Evolutionary conservation across 35 echinoderm and acorn worm genomes (phyloP), one percentile per base, ranked within the genome.

Genomic region (Patiria miniata): DNA sequence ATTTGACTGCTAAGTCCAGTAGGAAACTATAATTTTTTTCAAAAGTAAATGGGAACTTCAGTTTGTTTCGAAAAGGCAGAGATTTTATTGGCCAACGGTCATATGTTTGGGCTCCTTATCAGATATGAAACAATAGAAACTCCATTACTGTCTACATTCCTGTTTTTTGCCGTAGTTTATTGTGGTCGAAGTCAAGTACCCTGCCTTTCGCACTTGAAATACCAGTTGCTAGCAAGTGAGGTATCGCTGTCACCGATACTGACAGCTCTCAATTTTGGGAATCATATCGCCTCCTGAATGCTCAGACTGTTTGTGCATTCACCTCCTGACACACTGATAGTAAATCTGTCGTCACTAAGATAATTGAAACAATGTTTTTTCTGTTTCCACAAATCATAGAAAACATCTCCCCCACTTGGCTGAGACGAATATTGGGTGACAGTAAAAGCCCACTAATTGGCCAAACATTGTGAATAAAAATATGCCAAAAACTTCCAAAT

Each of bases 291-390:
- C 34, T 73, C n/a, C 23, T 28, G 65, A 73, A 32, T 73, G 7
- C 65, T 73, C 65, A 3, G 15, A 36, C 65, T 73, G 18, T 73
- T 60, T 73, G 65, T 32, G 34, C 65, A 18, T 8, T 30, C 26
- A 73, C 65, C 65, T 30, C 29, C 65, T 73, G 65, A 73, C 65
- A 26, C 14, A 10, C 65, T 8, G 5, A 73, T 73, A 7, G 34
- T 73, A 73, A 73, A 73, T 73, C 65, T 73, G 65, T 73, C 29
- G 29, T 9, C 34, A 34, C 65, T 34, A 5, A 0, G 26, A 36
- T 32, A 73, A 73, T 73, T 73, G 65, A 36, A 73, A 73, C 65
- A 73, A 73, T 73, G 65, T 73, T 23, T 73, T 73, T 73, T 23
- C 26, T 28, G 65, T 32, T 73, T 47, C 42, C 42, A 47, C 42